These are phyloP conservation scores for Pogonus chalceus DNA, from an alignment of 1,140 invertebrate species.

Conservation along the genomic window DNA sequence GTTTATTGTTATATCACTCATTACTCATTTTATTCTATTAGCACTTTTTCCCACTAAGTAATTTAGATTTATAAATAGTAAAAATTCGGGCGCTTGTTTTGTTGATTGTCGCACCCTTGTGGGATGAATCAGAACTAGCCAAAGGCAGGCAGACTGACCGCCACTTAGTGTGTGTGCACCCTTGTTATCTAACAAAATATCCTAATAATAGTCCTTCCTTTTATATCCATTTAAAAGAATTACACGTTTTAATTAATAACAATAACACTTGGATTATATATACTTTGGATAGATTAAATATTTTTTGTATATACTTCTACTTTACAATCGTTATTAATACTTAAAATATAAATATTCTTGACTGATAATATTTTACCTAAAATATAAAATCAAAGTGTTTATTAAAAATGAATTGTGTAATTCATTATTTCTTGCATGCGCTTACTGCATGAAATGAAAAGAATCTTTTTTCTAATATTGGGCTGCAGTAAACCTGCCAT, in stretches of 20 bases:
- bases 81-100: conserved; percentile 13
- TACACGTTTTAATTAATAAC: too few relatives aligned
- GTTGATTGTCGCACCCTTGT: conserved; percentile 20
- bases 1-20: neutral
- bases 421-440: neutral
- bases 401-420: too few relatives aligned
- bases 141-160: conserved; percentile 38
- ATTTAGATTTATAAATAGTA: neutral
- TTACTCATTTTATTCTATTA: neutral
- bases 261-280: neutral
- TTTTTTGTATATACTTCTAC: too few relatives aligned
- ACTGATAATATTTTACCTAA: too few relatives aligned
- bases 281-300: too few relatives aligned
- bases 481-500: conserved; percentile 50
- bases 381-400: too few relatives aligned
- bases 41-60: neutral
- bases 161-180: conserved; percentile 10
- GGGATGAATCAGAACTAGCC: conserved; percentile 43
- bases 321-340: too few relatives aligned
- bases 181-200: neutral
- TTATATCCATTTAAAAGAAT: too few relatives aligned
- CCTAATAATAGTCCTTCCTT: too few relatives aligned
- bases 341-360: too few relatives aligned
- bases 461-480: conserved; percentile 7
- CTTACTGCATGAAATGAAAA: neutral